Evolutionary conservation across 2,888 invertebrate genomes (phyloP), one percentile per base, ranked within the genome.

Genomic region (Agrotis segetum): DNA sequence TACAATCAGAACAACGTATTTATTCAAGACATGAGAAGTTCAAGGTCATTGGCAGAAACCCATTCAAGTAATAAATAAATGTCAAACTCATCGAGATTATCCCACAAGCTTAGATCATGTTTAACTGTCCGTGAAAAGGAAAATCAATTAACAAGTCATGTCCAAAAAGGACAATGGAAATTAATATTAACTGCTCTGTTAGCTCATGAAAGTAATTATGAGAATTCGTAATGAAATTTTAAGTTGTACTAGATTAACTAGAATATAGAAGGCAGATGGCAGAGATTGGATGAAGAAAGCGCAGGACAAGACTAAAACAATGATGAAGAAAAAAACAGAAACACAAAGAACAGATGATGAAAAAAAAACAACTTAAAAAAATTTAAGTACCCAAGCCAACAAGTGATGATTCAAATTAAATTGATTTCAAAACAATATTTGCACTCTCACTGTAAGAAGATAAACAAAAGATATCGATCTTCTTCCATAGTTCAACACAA

Each of bases 391-490:
- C 9, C 34, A 34, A 9, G 40, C 13, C 16, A 34, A 21, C 21
- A 34, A 52, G 1, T 34, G 19, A 14, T 40, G 6, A n/a, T 17
- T 66, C 19, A 40, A 63, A 44, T 53, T n/a, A 73, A 14, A 60
- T 55, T 67, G 19, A 64, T 47, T 47, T 52, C 11, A 55, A 60
- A 60, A 60, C 13, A 50, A 50, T 49, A 13, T 47, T 19, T 50
- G 34, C n/a, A 34, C 50, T 73, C 40, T 40, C 40, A 40, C 40
- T 40, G 9, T 40, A 2, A 40, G 40, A 40, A 40, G 52, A 62
- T 46, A 67, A 59, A 77, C 58, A 81, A 13, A 65, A 71, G 67
- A 65, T 79, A 76, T 47, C 53, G 63, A 67, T 71, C 65, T 75
- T 46, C 56, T 67, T 77, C 67, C 24, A 65, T 16, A 76, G 67